phyloP scores from a whole-genome alignment of 37 sponge, comb jelly and placozoan genomes.

The Beroe forskalii region DNA sequence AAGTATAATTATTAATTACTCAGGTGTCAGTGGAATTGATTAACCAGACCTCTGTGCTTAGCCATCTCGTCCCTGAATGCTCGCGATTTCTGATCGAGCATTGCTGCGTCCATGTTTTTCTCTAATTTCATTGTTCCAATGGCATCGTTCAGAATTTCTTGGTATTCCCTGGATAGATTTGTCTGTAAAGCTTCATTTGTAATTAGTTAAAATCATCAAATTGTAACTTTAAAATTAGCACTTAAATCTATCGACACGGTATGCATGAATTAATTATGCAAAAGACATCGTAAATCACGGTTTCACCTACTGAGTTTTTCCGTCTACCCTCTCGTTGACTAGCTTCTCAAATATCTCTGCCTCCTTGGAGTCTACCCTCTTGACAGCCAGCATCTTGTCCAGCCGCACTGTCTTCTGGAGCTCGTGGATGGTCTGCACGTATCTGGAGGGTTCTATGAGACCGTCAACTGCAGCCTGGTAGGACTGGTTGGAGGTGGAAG shows the following conservation, averaged over 20 bases:
- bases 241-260: no score
- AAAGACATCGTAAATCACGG: no score
- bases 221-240: no score
- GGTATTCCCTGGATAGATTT: neutral
- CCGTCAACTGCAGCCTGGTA: conserved; percentile 54
- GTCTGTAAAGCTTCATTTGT: no score
- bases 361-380: conserved; percentile 20
- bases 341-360: neutral
- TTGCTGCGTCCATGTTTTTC: conserved; percentile 2
- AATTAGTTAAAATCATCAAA: no score
- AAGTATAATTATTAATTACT: no score
- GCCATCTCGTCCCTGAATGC: neutral
- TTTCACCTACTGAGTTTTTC: neutral
- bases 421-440: conserved; percentile 43
- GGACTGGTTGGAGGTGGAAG: conserved; percentile 46
- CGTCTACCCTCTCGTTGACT: conserved; percentile 1
- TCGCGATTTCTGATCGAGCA: neutral
- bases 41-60: neutral
- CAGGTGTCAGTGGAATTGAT: no score
- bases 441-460: conserved; percentile 14
- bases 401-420: conserved; percentile 15
- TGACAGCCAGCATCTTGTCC: conserved; percentile 27
- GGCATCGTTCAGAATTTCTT: neutral
- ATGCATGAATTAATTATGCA: no score
- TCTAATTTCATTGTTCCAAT: conserved; percentile 27